A percentile compares a stretch with the other conserved stretches of the same genome.
Evolutionary conservation across 2,797 vertebrate species (phyloP).

Genomic region (Salmo trutta): DNA sequence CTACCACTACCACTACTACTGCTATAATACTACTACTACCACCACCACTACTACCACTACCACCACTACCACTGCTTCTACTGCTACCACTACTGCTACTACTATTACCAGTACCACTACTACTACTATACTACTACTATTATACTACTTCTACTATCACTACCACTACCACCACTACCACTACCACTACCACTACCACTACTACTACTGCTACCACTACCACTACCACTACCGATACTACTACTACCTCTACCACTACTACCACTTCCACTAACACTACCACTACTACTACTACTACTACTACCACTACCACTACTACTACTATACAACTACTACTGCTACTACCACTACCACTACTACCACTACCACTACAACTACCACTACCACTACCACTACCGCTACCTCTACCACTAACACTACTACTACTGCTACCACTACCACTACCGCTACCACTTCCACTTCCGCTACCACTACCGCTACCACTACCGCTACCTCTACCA

Average conservation of each 20-base stretch:
- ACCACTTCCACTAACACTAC: neutral
- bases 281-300: no score
- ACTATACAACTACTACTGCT: accelerated
- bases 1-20: no score
- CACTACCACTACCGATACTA: slow-evolving; percentile 47
- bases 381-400: no score
- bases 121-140: slow-evolving; percentile 27
- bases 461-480: no score
- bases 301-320: no score
- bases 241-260: slow-evolving; percentile 11
- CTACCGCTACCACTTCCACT: no score
- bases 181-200: slow-evolving; percentile 11
- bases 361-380: accelerated
- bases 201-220: slow-evolving; percentile 28
- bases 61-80: slow-evolving; percentile 23
- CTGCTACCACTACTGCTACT: slow-evolving; percentile 2
- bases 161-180: slow-evolving; percentile 5
- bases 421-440: no score
- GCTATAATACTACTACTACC: accelerated
- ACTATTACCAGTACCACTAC: slow-evolving; percentile 16
- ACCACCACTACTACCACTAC: slow-evolving; percentile 34
- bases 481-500: no score
- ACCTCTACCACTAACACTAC: accelerated
- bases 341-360: accelerated
- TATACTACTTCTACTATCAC: slow-evolving; percentile 11